Evolutionary conservation across 2,797 vertebrate species (phyloP), one percentile per base, ranked within the genome.

Genomic region (Tapera naevia): DNA sequence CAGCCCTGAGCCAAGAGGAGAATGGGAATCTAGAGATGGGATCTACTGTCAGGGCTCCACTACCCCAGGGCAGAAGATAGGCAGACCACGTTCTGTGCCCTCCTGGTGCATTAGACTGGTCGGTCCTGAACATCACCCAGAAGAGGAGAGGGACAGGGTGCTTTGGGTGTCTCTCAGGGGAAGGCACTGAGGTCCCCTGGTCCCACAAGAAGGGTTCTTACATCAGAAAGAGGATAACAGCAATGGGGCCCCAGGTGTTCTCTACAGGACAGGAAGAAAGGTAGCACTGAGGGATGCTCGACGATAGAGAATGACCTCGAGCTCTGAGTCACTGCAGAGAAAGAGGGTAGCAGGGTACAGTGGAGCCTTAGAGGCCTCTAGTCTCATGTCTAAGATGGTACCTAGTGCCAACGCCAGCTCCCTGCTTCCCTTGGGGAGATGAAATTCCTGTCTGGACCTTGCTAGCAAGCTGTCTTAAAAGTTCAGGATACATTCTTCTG

Each of bases 401-500:
- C 37, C 15, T 58, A 54, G 61, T 8, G 10, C 17, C 8, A 35
- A 76, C 58, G 43, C 48, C 50, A 48, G 69, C 30, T 91, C 19
- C 16, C 17, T 6, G 2, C 8, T 72, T 64, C 28, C 13, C 22
- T 19, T 66, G 61, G 45, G 65, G 48, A 70, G 58, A 76, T n/a
- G 23, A 93, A 86, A 87, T 19, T 71, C 19, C 57, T 76, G 51
- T 7, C 61, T 81, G 48, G 43, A 28, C 21, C 66, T 90, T 78
- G 37, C 65, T 9, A 5, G 30, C 51, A 91, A 73, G 23, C 18
- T 89, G 57, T 78, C 54, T 25, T 80, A 18, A 93, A n/a, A 91
- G 53, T 79, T 90, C 69, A 89, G 57, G 32, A 56, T 35, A 72
- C 41, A 39, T 88, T 76, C 73, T 87, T 88, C 57, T 88, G 54